Evolutionary conservation across 2,113 vertebrate species (phyloP).

Genomic region (Etheostoma spectabile): DNA sequence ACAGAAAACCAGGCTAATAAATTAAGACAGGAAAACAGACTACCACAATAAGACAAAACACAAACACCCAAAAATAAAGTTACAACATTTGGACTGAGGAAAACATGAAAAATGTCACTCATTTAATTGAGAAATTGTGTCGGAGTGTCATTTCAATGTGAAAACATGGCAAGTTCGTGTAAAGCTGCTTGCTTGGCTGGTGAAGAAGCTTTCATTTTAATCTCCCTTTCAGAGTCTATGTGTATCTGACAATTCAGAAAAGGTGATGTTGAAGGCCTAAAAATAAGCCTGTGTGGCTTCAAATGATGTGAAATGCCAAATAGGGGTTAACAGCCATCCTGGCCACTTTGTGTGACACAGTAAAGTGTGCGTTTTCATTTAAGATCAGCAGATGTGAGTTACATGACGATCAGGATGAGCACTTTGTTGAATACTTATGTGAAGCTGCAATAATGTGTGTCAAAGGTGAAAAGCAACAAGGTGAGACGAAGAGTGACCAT

Average conservation of each 20-base stretch:
- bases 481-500: slow-evolving; percentile 27
- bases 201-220: slow-evolving; percentile 47
- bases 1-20: too few relatives aligned
- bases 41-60: too few relatives aligned
- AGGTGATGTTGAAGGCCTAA: slow-evolving; percentile 3
- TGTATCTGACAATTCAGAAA: slow-evolving; percentile 24
- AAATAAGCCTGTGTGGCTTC: slow-evolving; percentile 15
- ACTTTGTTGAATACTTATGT: slow-evolving; percentile 38
- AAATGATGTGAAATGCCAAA: slow-evolving; percentile 41
- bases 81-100: background rate
- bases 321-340: slow-evolving; percentile 27
- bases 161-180: background rate
- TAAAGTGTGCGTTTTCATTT: slow-evolving; percentile 28
- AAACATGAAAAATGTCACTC: background rate
- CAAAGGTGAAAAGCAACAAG: slow-evolving; percentile 44
- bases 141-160: background rate
- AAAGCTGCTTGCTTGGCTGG: slow-evolving; percentile 9
- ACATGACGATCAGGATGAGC: slow-evolving; percentile 14
- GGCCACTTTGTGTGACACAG: slow-evolving; percentile 23
- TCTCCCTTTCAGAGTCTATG: slow-evolving; percentile 20
- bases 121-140: background rate
- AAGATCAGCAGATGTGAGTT: slow-evolving; percentile 23
- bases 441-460: slow-evolving; percentile 9
- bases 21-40: too few relatives aligned
- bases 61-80: too few relatives aligned